A percentile compares a stretch with the other conserved stretches of the same genome.
Evolutionary conservation across 2,797 vertebrate species (phyloP).

Genomic region (Hydrolagus colliei): DNA sequence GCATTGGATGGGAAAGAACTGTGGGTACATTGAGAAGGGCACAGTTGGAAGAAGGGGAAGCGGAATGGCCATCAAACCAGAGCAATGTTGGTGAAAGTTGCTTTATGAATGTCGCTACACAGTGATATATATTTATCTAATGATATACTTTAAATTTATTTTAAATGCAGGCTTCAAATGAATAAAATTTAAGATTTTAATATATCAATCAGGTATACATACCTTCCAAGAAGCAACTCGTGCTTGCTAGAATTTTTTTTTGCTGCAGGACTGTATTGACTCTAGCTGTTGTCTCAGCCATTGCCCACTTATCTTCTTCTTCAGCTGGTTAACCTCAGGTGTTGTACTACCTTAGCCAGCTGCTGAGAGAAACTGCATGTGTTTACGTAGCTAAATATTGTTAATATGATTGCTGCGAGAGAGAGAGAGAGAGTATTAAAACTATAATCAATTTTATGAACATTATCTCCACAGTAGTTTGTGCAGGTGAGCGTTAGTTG

Average conservation of each 20-base stretch:
- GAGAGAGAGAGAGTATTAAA: constrained; percentile 43
- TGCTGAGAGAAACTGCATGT: constrained; percentile 25
- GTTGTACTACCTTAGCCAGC: background rate
- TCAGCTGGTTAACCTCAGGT: background rate
- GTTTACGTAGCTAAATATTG: constrained; percentile 27
- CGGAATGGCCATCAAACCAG: too few species aligned
- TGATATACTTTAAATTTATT: too few species aligned
- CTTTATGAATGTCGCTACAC: too few species aligned
- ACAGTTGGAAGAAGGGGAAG: too few species aligned
- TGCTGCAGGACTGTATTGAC: background rate
- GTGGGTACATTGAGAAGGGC: too few species aligned
- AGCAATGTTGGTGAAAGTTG: too few species aligned
- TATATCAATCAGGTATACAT: too few species aligned
- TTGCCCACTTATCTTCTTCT: background rate
- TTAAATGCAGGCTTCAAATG: too few species aligned
- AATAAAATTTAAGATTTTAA: too few species aligned
- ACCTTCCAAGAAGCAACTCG: background rate
- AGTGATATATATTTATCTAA: too few species aligned
- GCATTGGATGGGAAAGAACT: too few species aligned
- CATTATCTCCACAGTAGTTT: constrained; percentile 35
- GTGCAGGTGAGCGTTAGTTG: constrained; percentile 41
- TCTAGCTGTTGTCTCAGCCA: background rate
- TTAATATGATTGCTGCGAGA: constrained; percentile 24
- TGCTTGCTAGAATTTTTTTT: background rate
- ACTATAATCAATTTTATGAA: constrained; percentile 41